Conservation (phyloP, 2,888 invertebrate genomes). For the Plagodis pulveraria region DNA sequence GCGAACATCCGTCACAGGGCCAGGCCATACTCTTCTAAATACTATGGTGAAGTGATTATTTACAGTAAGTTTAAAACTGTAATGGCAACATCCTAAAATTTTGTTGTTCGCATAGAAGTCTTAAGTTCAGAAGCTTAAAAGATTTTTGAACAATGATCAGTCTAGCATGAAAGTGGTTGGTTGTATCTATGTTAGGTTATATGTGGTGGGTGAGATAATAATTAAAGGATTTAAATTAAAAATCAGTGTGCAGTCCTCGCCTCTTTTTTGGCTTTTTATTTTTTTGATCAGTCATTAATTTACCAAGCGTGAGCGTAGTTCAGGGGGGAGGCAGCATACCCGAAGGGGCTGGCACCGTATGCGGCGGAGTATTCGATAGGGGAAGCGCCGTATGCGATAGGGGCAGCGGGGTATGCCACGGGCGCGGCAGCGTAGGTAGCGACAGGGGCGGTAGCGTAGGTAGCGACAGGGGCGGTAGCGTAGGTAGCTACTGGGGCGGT, state of each 20-base stretch:
- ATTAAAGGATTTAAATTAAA: slow-evolving; percentile 24
- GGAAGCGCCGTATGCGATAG: slow-evolving; percentile 2
- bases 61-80: no score
- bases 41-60: no score
- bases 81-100: no score
- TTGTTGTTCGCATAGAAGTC: no score
- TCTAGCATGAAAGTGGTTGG: no score
- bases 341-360: no score
- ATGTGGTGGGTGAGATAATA: not conserved
- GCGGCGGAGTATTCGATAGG: slow-evolving; percentile 2
- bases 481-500: slow-evolving; percentile 27
- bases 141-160: no score
- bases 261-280: slow-evolving; percentile 37
- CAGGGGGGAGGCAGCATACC: slow-evolving; percentile 7
- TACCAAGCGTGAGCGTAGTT: slow-evolving; percentile 31
- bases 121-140: no score
- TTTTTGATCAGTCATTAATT: slow-evolving; percentile 12
- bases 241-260: slow-evolving; percentile 31
- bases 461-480: slow-evolving; percentile 41
- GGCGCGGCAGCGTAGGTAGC: slow-evolving; percentile 1
- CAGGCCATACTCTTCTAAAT: no score
- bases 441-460: slow-evolving; percentile 43
- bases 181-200: no score
- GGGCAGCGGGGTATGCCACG: slow-evolving; percentile 31
- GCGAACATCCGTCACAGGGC: no score